Conservation (phyloP, 2,113 vertebrate genomes). For the Siniperca chuatsi region DNA sequence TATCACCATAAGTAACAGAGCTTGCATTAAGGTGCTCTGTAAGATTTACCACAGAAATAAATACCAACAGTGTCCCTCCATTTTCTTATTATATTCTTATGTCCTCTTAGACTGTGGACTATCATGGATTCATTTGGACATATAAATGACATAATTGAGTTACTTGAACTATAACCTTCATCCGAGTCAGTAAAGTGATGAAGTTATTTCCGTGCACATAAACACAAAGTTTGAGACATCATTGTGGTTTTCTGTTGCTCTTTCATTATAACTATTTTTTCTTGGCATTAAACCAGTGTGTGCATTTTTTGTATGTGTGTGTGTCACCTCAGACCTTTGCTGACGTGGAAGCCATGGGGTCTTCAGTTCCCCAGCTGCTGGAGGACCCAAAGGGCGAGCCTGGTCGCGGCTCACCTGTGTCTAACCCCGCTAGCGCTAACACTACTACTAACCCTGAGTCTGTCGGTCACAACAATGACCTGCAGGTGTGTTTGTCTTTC, state of each 20-base stretch:
- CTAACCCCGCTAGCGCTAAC: constrained; percentile 81
- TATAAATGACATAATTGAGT: not conserved
- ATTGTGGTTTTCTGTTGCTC: constrained; percentile 1
- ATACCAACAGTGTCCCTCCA: not conserved
- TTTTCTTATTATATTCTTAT: not conserved
- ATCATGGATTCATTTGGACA: not conserved
- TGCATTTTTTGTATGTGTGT: constrained; percentile 61
- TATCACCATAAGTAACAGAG: not conserved
- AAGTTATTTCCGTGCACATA: not conserved
- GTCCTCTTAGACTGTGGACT: not conserved
- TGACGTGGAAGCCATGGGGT: constrained; percentile 65
- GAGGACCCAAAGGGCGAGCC: constrained; percentile 65
- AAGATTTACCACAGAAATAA: not conserved
- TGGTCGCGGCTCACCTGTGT: constrained; percentile 65
- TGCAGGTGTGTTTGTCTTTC: constrained; percentile 80
- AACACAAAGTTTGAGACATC: not conserved
- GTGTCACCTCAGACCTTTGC: constrained; percentile 79
- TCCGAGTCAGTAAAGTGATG: not conserved
- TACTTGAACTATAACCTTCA: not conserved
- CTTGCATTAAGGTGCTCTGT: not conserved
- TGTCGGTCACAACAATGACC: constrained; percentile 72
- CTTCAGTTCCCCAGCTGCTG: constrained; percentile 67
- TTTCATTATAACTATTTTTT: constrained; percentile 11
- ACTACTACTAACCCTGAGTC: constrained; percentile 83
- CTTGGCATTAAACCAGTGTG: constrained; percentile 36